Evolutionary conservation across 2,888 invertebrate genomes (phyloP), one percentile per base, ranked within the genome.

Genomic region (Calephelis perditalis): DNA sequence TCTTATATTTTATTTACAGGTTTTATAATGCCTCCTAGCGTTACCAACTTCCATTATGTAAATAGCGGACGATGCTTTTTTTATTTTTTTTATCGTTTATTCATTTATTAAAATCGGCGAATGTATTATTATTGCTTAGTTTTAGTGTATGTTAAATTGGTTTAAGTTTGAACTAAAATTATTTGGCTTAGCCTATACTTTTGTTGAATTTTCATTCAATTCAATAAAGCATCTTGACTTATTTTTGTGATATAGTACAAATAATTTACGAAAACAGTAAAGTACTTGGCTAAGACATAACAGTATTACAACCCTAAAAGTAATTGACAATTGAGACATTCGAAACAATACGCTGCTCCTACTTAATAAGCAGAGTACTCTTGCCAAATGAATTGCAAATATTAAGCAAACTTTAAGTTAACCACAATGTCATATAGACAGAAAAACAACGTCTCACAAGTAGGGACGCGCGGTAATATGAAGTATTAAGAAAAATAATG

Each of bases 221-320:
- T 58, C 54, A 46, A 26, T 12, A 56, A 46, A 56, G 36, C 37
- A 55, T 26, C 55, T 56, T 45, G 56, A 56, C 59, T 73, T 77
- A 72, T 73, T 76, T 77, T 83, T 84, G 80, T 82, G 81, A 86
- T 86, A 88, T 86, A 89, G 89, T 89, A 89, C 88, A 89, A 89
- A 88, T 84, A 75, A 52, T 52, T 52, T 52, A 52, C 52, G 35
- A 35, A 35, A 52, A 52, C 77, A 81, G 77, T 78, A 75, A 77
- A 76, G 76, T 72, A 75, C 72, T 68, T 71, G 71, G 70, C 74
- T 78, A 78, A 74, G 73, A 68, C 70, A 72, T 72, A 78, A 74
- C 86, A 86, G 86, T 86, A 86, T 86, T 86, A 84, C 73, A 68
- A 69, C 72, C 68, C 68, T 72, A 70, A 67, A 74, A 70, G 68